These are phyloP conservation scores for Spongia lamella DNA, from an alignment of 37 sponge, comb jelly and placozoan species.

Conservation along the genomic window DNA sequence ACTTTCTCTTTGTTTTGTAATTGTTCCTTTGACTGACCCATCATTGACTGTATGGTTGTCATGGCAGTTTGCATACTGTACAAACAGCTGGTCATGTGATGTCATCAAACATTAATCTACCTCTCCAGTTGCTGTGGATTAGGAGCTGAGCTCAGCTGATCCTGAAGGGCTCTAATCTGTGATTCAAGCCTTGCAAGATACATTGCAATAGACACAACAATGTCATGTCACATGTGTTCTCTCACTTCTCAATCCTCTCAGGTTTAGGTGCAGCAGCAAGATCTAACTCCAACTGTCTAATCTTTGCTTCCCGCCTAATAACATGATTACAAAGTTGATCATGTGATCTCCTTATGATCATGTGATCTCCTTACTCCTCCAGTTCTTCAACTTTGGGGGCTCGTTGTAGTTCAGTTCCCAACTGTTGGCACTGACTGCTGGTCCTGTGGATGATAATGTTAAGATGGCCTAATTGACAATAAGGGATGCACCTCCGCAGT, in stretches of 20 bases:
- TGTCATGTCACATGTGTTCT: not conserved
- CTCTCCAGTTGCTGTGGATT: conserved; percentile 61
- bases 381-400: conserved; percentile 26
- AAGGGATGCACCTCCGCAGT: conserved; percentile 8
- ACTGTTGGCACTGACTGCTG: not conserved
- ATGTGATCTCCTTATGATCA: not conserved
- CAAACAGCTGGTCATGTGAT: not conserved
- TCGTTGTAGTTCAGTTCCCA: conserved; percentile 7
- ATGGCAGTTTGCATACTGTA: conserved; percentile 42
- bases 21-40: conserved; percentile 39
- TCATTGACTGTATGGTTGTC: conserved; percentile 16
- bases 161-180: conserved; percentile 29
- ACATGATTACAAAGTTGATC: not conserved
- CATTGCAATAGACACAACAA: not conserved
- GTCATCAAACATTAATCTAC: not conserved
- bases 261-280: conserved; percentile 65
- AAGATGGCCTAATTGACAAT: too few species aligned
- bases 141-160: conserved; percentile 40
- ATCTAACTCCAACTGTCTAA: conserved; percentile 61
- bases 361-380: too few species aligned
- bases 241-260: conserved; percentile 55
- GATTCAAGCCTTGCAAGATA: conserved; percentile 31
- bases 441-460: not conserved
- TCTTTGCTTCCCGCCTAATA: conserved; percentile 49
- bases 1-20: conserved; percentile 34